Base-by-base conservation (phyloP, 30 jellyfish, hydroid and myxozoan species). In the Nemopilema nomurai region DNA sequence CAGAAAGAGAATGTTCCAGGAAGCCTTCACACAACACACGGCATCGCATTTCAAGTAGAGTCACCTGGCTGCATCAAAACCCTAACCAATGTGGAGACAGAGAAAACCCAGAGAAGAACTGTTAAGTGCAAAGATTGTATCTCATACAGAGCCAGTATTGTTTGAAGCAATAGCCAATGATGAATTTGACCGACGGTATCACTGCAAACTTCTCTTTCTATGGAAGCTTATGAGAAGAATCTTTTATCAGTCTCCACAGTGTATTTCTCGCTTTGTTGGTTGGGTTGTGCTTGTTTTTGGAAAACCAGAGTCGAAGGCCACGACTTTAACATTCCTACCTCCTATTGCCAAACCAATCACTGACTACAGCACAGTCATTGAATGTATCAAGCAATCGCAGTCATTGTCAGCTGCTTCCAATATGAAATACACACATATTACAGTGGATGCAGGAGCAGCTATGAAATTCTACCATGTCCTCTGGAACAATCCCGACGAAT, bases 41-140 rank as follows among this genome's bases (percentile, higher is more conserved):
- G 93, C 66, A 27, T 52, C n/a, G 82, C 87, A n/a, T 84, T 73
- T 51, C 93, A 84, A 66, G 93, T 71, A 62, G 82, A 84, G 22
- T 84, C 81, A 20, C 24, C 76, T 20, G 77, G 57, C 57, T 41
- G 57, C 57, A 41, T 41, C 57, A 71, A 13, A n/a, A 28, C 8
- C 82, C 26, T 9, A 31, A 13, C 25, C 66, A 13, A 19, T 71
- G 66, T 19, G 67, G 30, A 33, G 23, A 71, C 66, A 29, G 26
- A 26, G 30, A 29, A 31, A 19, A 13, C 67, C 66, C 25, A 71
- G 23, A 71, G 33, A 31, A 71, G 30, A 71, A 26, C 82, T 29
- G 67, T 71, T 27, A 33, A 19, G 25, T 71, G 25, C 33, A 28
- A 71, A 31, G 30, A 13, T 13, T 17, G 26, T n/a, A 29, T 27